phyloP scores from a whole-genome alignment of 92 coral and sea anemone species.

The Epizoanthus scotinus region DNA sequence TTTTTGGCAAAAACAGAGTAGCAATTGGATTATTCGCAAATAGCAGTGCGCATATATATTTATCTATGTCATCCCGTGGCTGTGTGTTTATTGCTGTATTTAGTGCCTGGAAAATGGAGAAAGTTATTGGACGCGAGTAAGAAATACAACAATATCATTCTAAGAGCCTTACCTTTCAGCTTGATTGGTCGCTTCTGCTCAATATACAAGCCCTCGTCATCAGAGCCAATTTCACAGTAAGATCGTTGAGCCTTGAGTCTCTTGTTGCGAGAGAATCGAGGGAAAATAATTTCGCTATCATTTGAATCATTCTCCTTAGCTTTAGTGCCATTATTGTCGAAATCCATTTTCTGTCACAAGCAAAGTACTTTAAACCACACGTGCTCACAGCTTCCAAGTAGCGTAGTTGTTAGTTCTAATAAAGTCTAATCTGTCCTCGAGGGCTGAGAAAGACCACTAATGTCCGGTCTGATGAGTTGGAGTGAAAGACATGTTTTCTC shows the following conservation, averaged over 20 bases:
- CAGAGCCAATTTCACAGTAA: conserved; percentile 60
- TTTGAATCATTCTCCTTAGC: conserved; percentile 4
- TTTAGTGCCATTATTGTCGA: not conserved
- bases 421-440: conserved; percentile 21
- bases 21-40: conserved; percentile 8
- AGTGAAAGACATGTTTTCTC: conserved; percentile 22
- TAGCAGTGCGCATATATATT: conserved; percentile 22
- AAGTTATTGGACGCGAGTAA: not conserved
- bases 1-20: not conserved
- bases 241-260: conserved; percentile 48
- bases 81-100: not conserved
- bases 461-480: conserved; percentile 37
- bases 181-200: conserved; percentile 30
- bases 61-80: not conserved
- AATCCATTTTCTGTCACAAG: conserved; percentile 25
- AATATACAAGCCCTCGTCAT: conserved; percentile 47
- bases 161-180: not conserved
- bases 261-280: conserved; percentile 37
- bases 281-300: not conserved
- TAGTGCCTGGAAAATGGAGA: conserved; percentile 1
- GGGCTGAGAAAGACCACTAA: conserved; percentile 30
- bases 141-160: not conserved
- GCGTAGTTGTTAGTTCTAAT: conserved; percentile 9
- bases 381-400: not conserved
- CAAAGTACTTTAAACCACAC: conserved; percentile 17